phyloP scores from a whole-genome alignment of 2,888 invertebrate genomes.

The Lordiphosa fenestrarum region DNA sequence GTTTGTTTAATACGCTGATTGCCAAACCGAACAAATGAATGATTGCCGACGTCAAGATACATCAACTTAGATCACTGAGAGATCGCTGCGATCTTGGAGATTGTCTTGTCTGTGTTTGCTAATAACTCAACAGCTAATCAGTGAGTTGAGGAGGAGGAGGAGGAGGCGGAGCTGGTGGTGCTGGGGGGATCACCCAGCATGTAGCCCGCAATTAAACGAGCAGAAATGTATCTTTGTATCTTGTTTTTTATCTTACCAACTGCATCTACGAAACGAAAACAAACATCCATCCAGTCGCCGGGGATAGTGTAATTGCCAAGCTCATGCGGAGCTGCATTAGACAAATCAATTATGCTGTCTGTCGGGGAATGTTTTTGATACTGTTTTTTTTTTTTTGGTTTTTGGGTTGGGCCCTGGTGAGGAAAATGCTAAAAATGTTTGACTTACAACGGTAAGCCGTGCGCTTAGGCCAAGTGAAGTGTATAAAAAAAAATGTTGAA shows the following conservation, averaged over 20 bases:
- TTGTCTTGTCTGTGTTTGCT: slow-evolving; percentile 67
- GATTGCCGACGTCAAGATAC: slow-evolving; percentile 46
- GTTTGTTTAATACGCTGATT: slow-evolving; percentile 58
- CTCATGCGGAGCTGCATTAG: slow-evolving; percentile 57
- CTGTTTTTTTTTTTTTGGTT: slow-evolving; percentile 1
- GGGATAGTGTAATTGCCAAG: slow-evolving; percentile 51
- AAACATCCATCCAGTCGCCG: slow-evolving; percentile 40
- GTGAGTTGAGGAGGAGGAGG: slow-evolving; percentile 21
- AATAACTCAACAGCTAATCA: slow-evolving; percentile 76
- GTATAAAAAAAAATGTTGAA: too few relatives aligned
- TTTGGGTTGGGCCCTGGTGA: slow-evolving; percentile 23
- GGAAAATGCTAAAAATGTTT: too few relatives aligned
- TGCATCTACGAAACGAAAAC: slow-evolving; percentile 46
- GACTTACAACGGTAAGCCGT: too few relatives aligned
- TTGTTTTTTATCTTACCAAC: slow-evolving; percentile 37
- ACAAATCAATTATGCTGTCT: slow-evolving; percentile 66
- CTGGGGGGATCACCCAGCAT: slow-evolving; percentile 43
- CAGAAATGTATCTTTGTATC: slow-evolving; percentile 70
- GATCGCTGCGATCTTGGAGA: slow-evolving; percentile 28
- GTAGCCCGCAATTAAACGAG: slow-evolving; percentile 68
- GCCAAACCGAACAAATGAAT: slow-evolving; percentile 58
- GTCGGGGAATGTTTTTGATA: slow-evolving; percentile 2
- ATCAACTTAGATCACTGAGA: slow-evolving; percentile 37
- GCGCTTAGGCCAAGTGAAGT: too few relatives aligned
- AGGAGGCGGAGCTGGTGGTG: too few relatives aligned